Evolutionary conservation across 2,888 invertebrate species (phyloP).

Genomic region (Andrena camellia): DNA sequence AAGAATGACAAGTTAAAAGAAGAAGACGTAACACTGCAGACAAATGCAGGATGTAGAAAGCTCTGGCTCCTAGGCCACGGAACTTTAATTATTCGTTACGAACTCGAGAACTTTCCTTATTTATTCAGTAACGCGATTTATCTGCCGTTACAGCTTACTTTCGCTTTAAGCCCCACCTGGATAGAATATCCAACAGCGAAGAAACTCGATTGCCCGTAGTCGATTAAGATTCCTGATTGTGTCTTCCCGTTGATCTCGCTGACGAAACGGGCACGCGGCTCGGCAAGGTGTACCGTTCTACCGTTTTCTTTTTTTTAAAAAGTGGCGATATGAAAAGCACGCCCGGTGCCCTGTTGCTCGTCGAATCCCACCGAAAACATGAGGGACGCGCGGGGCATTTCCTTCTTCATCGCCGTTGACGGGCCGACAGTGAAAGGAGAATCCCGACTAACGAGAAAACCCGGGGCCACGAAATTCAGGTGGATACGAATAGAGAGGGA

Average conservation of each 20-base stretch:
- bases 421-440: conserved; percentile 53
- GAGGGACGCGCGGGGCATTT: conserved; percentile 31
- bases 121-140: conserved; percentile 9
- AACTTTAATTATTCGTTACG: conserved; percentile 38
- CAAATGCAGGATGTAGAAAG: conserved; percentile 16
- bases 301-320: neutral
- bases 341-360: conserved; percentile 28
- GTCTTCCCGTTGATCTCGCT: neutral
- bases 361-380: neutral
- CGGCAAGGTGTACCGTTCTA: too few relatives aligned
- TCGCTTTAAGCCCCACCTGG: neutral
- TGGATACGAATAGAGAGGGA: conserved; percentile 40
- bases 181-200: neutral
- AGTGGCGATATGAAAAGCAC: conserved; percentile 38
- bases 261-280: too few relatives aligned
- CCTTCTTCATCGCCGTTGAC: conserved; percentile 47
- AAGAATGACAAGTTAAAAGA: conserved; percentile 1
- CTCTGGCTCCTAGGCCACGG: neutral
- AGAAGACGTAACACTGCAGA: neutral
- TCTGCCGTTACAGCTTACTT: neutral
- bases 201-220: neutral
- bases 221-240: conserved; percentile 8
- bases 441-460: conserved; percentile 51
- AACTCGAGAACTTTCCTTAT: conserved; percentile 27
- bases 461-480: conserved; percentile 46